Base-by-base conservation (phyloP, 2,113 vertebrate species). In the Promerops cafer region DNA sequence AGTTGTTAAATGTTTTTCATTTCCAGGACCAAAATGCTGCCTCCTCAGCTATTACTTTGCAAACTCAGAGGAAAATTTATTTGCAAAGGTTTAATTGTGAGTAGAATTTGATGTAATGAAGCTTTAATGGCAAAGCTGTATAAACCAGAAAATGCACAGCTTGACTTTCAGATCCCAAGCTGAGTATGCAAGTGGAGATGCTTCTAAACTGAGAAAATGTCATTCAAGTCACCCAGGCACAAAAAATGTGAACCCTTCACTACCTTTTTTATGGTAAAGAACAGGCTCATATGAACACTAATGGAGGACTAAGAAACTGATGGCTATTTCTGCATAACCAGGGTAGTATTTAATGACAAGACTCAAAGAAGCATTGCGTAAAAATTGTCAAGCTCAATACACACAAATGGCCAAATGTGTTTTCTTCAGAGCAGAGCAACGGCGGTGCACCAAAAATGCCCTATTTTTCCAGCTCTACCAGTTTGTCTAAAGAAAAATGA, bases 161-260 rank as follows among this genome's bases (percentile, higher is more conserved):
- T 96, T 96, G 90, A 57, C 57, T 94, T 93, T 81, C 80, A 94
- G 90, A 64, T 93, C 86, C 88, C 92, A 95, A 93, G 90, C 90
- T 95, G 96, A 95, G 86, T 89, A 64, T 89, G 76, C 88, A 94
- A 95, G 88, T 89, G 49, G 35, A 90, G 90, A 89, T 65, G n/a
- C 50, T 95, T 93, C 94, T 92, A 90, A 93, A 94, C 76, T 50
- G 56, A 87, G 88, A 90, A 96, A 95, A 95, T 61, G 53, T 78
- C 90, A 95, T 89, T 92, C 83, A 93, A 94, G 69, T 87, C 86
- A 89, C 90, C 87, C 72, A 92, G 83, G 70, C 83, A 90, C 85
- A 94, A 92, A 88, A 90, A 94, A 93, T 44, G 61, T 87, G 85
- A 87, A 95, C 91, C 69, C 49, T 61, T 87, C n/a, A 82, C 74